Base-by-base conservation (phyloP, 2,797 vertebrate genomes). In the Sylvia borin region DNA sequence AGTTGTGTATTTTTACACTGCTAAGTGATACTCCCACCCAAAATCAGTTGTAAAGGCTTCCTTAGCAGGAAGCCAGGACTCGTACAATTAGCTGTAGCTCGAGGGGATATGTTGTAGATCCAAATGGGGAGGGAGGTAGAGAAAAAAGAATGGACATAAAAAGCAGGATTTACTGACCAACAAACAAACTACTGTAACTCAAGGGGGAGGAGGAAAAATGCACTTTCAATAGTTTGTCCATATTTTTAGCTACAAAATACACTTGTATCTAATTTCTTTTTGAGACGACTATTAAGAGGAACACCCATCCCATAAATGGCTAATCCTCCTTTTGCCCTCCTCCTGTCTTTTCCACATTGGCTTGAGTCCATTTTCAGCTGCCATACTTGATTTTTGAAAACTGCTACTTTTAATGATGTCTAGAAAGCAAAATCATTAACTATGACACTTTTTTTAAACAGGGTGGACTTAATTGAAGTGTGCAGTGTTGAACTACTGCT, bases 391-490 rank as follows among this genome's bases (percentile, higher is more conserved):
- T 88, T 96, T 92, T 91, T 87, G 91, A 94, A 92, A 97, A 95
- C 83, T 85, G 62, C 89, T 97, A 88, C 88, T 94, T 97, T 77
- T 65, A 87, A 89, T 2, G 2, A 83, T 75, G 78, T 94, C 88
- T 85, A 88, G 93, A 81, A 91, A 78, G 66, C 64, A 77, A 77
- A 76, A 91, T 72, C 80, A 91, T 97, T 94, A 95, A 97, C 88
- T 95, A 95, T 93, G 95, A 97, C 96, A 97, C 97, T 98, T 98
- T 98, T 79, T 90, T 90, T 82, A 95, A 98, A 97, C 97, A 98
- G 97, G 97, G 97, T 98, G 97, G 97, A 97, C 93, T 97, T 96
- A 96, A 97, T 91, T 94, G 94, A 97, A 96, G 84, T 88, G 95
- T 94, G 96, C 96, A 97, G 97, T 97, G 93, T 88, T 96, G 92